Conservation (phyloP, 2,797 vertebrate species). For the Centroberyx gerrardi region DNA sequence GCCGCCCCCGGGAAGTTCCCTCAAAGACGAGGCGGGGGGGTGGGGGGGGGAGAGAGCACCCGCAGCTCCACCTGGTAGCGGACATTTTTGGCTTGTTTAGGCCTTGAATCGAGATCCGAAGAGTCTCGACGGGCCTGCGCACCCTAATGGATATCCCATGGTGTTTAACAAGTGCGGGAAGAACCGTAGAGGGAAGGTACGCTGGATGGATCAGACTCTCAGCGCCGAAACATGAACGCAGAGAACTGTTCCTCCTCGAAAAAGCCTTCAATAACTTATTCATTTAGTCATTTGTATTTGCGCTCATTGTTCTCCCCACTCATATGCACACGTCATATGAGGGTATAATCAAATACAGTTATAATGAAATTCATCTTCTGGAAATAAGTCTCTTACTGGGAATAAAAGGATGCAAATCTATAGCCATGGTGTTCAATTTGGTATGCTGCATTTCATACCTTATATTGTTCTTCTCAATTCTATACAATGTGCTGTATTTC, state of each 20-base stretch:
- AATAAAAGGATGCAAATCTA: neutral
- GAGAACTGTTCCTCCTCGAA: conserved; percentile 30
- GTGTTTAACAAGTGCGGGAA: conserved; percentile 71
- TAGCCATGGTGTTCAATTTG: neutral
- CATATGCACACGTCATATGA: neutral
- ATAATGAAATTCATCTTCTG: too few species aligned
- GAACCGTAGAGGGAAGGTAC: conserved; percentile 21
- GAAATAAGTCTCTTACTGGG: too few species aligned
- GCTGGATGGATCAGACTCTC: conserved; percentile 11
- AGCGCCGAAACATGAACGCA: neutral
- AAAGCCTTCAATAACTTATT: conserved; percentile 30
- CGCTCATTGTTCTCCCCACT: conserved; percentile 39
- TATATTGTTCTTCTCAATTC: neutral
- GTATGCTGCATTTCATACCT: neutral
- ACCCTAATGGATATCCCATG: conserved; percentile 71
- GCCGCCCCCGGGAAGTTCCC: conserved; percentile 19
- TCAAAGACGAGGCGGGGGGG: conserved; percentile 64
- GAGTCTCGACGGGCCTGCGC: conserved; percentile 47
- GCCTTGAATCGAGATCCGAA: conserved; percentile 60
- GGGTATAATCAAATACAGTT: too few species aligned
- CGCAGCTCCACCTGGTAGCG: conserved; percentile 2
- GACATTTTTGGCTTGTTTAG: conserved; percentile 26
- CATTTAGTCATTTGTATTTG: conserved; percentile 31
- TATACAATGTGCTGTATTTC: neutral
- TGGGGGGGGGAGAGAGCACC: too few species aligned